These are phyloP conservation scores for Drosophila sp. DNA, from an alignment of 1,140 invertebrate species.

Conservation along the genomic window DNA sequence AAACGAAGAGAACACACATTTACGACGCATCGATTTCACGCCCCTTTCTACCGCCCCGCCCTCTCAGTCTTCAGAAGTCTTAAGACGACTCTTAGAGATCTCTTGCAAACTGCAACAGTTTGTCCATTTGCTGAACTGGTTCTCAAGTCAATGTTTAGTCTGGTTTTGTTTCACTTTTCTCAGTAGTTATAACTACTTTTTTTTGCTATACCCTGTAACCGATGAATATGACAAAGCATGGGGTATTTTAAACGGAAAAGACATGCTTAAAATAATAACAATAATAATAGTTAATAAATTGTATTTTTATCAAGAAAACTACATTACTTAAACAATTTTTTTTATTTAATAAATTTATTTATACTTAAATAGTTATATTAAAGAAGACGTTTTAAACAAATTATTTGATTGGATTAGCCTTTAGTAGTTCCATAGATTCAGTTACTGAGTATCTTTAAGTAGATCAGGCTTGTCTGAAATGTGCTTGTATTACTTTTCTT, in stretches of 20 bases:
- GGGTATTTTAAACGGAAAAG: background rate
- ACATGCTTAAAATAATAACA: background rate
- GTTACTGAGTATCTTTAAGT: background rate
- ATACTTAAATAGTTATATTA: too few relatives aligned
- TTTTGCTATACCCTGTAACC: conserved; percentile 10
- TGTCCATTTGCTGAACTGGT: conserved; percentile 66
- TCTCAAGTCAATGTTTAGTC: conserved; percentile 71
- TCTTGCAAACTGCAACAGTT: conserved; percentile 44
- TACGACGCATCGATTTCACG: conserved; percentile 80
- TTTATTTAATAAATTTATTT: background rate
- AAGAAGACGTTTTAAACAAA: too few relatives aligned
- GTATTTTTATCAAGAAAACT: too few relatives aligned
- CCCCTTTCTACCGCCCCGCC: conserved; percentile 25
- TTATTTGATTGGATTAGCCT: too few relatives aligned
- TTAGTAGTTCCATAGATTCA: background rate
- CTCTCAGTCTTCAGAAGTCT: background rate
- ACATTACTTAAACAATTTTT: too few relatives aligned
- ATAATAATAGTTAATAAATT: too few relatives aligned
- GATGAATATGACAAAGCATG: background rate
- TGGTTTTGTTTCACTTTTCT: conserved; percentile 82
- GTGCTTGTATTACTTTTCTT: conserved; percentile 13
- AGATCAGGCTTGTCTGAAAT: background rate
- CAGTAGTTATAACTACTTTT: conserved; percentile 50
- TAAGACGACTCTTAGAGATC: conserved; percentile 2
- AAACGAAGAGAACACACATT: conserved; percentile 70